phyloP scores from a whole-genome alignment of 2,113 vertebrate species.

The Hemiscyllium ocellatum region DNA sequence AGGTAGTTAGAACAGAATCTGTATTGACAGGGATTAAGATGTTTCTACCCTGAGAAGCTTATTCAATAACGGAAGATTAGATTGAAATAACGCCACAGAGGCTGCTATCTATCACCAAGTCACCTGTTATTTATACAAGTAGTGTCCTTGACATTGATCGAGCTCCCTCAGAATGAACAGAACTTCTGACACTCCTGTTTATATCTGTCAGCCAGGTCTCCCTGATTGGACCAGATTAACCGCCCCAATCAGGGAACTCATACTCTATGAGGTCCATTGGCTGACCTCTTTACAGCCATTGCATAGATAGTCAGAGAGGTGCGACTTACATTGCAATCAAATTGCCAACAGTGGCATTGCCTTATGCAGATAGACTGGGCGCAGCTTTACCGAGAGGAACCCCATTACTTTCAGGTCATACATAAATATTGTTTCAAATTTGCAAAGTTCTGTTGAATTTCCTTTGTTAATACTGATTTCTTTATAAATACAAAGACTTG shows the following conservation, averaged over 20 bases:
- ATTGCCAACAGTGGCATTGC: background rate
- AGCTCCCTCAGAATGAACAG: too few species aligned
- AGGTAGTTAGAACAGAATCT: background rate
- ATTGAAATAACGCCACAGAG: too few species aligned
- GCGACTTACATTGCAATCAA: background rate
- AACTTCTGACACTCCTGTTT: too few species aligned
- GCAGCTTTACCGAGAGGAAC: too few species aligned
- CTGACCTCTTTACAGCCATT: too few species aligned
- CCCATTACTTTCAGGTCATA: background rate
- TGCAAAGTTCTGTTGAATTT: background rate
- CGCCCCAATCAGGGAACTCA: too few species aligned
- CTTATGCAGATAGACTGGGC: background rate
- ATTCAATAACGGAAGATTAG: background rate
- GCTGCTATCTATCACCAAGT: too few species aligned
- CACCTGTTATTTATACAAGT: too few species aligned
- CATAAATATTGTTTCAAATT: background rate
- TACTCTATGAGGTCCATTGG: too few species aligned
- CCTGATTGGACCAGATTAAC: too few species aligned
- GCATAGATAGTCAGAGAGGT: background rate
- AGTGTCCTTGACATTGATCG: too few species aligned
- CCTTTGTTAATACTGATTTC: background rate
- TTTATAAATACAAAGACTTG: background rate
- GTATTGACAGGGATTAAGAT: background rate
- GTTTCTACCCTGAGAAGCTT: background rate
- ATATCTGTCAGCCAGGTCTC: too few species aligned